Base-by-base conservation (phyloP, 2,888 invertebrate genomes). In the Glyphotaelius pellucidus region DNA sequence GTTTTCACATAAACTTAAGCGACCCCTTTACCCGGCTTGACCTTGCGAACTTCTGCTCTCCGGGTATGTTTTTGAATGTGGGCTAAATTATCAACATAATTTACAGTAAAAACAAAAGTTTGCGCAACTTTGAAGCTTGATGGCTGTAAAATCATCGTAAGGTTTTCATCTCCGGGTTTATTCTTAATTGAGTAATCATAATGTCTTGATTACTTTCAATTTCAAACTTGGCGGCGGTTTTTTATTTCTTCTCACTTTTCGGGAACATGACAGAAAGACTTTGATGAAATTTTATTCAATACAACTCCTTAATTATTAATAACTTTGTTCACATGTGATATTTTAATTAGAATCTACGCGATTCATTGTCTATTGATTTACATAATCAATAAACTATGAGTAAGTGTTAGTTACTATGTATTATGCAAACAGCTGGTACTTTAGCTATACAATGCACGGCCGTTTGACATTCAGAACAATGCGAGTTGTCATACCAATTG, bases 41-140 rank as follows among this genome's bases (percentile, higher is more conserved):
- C 91, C 91, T 91, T 91, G 87, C 31, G 52, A 87, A 38, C 35
- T 79, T 79, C 52, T 30, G 42, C 67, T 67, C 67, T 30, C 84
- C 84, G 81, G 84, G 85, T 80, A 67, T 85, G 86, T 86, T 85
- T 84, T 87, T 91, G 79, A 47, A 91, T 91, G 91, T 80, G 42
- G 91, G 91, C 79, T 87, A 91, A 86, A 91, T 91, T 86, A 91
- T 91, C 91, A 91, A 86, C 91, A 91, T 91, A 91, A 91, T 87
- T 91, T 87, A 90, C 52, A 35, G 79, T 84, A 90, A 84, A 79
- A 67, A 80, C 83, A 84, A 86, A 86, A 91, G 91, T 91, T 91
- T 38, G 19, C n/a, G 38, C 91, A 87, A 91, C 91, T 91, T 79
- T 80, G 80, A 38, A 87, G 80, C 86, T 87, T 91, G 79, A 86